Base-by-base conservation (phyloP, 2,888 invertebrate genomes). In the Latrodectus hesperus region DNA sequence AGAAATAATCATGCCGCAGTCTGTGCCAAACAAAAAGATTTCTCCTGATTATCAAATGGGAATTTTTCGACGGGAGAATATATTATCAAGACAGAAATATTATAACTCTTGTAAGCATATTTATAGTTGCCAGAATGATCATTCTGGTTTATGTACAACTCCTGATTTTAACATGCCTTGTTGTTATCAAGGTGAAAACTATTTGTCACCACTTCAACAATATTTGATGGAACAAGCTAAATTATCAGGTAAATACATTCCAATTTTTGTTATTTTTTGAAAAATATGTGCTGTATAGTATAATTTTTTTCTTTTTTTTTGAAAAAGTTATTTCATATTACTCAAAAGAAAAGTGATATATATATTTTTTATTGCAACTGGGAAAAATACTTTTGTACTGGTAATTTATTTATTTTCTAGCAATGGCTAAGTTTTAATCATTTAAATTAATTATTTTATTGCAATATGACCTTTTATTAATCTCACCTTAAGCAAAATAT, bases 181-280 rank as follows among this genome's bases (percentile, higher is more conserved):
- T 53, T 90, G 90, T 26, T 91, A 92, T 22, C 91, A 92, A 53
- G 91, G 90, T 64, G 92, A 92, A 84, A 92, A 92, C 75, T 96
- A 96, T 91, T 93, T 97, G 89, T 92, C 96, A 91, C 97, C 97
- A 12, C 93, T 97, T 89, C 96, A 97, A 92, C 96, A 97, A 92
- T 97, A 97, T 91, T 96, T 97, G 90, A 94, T 97, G 91, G 96
- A 97, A 91, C 97, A 97, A 93, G 96, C 96, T 0, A 96, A 96
- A 91, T 92, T 95, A 68, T 95, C 95, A 88, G 95, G 95, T 94
- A 90, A 90, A 85, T 84, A 9, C n/a, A 51, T 68, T 84, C 9
- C 38, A 16, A 11, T n/a, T 22, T 68, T 22, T 60, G 60, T 68
- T 0, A n/a, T 9, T 8, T 38, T 38, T 38, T 38, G 38, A 38